These are phyloP conservation scores for Phylloscopus collybita DNA, from an alignment of 2,797 vertebrate species.

Conservation along the genomic window DNA sequence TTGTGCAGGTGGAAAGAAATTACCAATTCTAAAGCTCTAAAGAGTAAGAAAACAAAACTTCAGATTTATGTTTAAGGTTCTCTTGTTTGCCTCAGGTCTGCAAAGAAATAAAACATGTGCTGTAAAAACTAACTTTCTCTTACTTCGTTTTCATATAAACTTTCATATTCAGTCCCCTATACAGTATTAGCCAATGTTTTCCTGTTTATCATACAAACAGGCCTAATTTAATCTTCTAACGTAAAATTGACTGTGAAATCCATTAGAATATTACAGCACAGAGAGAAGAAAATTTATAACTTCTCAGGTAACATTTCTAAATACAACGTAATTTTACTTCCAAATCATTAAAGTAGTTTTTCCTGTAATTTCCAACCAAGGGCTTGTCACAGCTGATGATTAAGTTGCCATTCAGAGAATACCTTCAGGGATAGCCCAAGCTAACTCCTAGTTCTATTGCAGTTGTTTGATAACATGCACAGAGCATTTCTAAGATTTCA, in stretches of 20 bases:
- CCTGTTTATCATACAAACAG: not conserved
- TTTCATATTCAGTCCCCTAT: not conserved
- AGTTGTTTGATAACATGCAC: not conserved
- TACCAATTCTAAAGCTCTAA: not conserved
- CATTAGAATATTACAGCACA: not conserved
- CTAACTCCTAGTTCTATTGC: not conserved
- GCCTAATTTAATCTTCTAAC: not conserved
- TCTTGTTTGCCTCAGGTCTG: not conserved
- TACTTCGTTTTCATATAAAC: not conserved
- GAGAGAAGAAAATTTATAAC: not conserved
- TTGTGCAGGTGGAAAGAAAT: not conserved
- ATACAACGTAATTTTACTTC: not conserved
- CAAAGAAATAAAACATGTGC: not conserved
- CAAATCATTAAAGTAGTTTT: slow-evolving; percentile 9
- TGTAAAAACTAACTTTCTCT: not conserved
- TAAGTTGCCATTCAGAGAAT: not conserved
- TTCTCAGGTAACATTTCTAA: slow-evolving; percentile 1
- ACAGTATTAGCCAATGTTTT: not conserved
- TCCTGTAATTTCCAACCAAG: not conserved
- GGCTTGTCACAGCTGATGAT: slow-evolving; percentile 1
- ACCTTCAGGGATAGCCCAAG: not conserved
- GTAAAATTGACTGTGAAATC: not conserved
- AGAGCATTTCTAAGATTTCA: not conserved
- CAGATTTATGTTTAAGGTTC: not conserved
- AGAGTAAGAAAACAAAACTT: not conserved